Base-by-base conservation (phyloP, 1,140 invertebrate genomes). In the Leptonema lineaticorne region DNA sequence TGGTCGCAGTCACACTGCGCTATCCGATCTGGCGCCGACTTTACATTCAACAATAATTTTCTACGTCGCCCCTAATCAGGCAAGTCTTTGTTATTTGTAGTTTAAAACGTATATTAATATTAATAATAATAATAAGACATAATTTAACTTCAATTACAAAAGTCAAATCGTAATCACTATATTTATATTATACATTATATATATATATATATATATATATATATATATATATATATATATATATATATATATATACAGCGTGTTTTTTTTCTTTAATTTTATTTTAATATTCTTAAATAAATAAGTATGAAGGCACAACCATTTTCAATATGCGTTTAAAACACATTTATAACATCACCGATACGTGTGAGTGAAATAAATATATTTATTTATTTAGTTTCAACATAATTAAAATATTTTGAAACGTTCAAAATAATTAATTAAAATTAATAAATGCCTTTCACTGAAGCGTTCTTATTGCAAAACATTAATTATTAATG, bases 261-360 rank as follows among this genome's bases (percentile, higher is more conserved):
- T n/a, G n/a, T n/a, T n/a, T n/a, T n/a, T n/a, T n/a, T n/a, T n/a
- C n/a, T n/a, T n/a, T n/a, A n/a, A n/a, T n/a, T n/a, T n/a, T n/a
- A n/a, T n/a, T n/a, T n/a, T n/a, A n/a, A n/a, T n/a, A n/a, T 14
- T 11, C 37, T 41, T 41, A 41, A 41, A 41, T 41, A 41, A 41
- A 62, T 62, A 62, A 28, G 9, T 8, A 28, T 58, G 28, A 30
- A 62, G 29, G 59, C 59, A 62, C 59, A 62, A 62, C 59, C 62
- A 30, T 46, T 59, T 59, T 30, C 28, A 59, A 33, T 30, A 22
- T 22, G 48, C n/a, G n/a, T n/a, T n/a, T n/a, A n/a, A n/a, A 11
- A 9, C 5, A 53, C 28, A 18, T 59, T 7, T 33, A 20, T 33
- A 14, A 57, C 11, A 57, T 28, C 3, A 53, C 16, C 48, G 24